Base-by-base conservation (phyloP, 2,888 invertebrate genomes). In the Himalopsyche japonica region DNA sequence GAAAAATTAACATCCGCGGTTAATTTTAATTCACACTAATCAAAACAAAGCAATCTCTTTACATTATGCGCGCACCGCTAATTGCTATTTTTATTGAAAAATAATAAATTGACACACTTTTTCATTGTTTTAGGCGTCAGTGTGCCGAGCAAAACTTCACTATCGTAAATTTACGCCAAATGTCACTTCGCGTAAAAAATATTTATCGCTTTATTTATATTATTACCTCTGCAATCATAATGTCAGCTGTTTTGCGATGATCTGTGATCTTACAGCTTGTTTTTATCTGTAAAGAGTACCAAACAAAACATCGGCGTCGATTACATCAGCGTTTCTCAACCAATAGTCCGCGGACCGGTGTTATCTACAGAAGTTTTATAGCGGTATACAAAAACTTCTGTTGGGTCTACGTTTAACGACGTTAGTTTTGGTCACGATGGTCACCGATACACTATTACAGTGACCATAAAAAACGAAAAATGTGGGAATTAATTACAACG, bases 1-100 rank as follows among this genome's bases (percentile, higher is more conserved):
- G 76, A 57, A 82, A 82, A 43, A 79, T 79, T 48, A 78, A 70
- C 76, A 57, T 57, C 57, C 57, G 20, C 24, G 24, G 57, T 57
- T 57, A 20, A 24, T 57, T 57, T 57, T 20, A 57, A 20, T 57
- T 20, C 57, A 57, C 57, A 57, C n/a, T 57, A 20, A 57, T 57
- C 57, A 57, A 57, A 57, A n/a, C 20, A 57, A 57, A 57, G 57
- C 57, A 57, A 57, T 57, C 57, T 57, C 24, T 57, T 57, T 10
- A 57, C 57, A 57, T 57, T 57, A n/a, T 57, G 57, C 57, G 49
- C n/a, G 57, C 57, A 57, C 20, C 24, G 24, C 24, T 57, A 57
- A 57, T 57, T 57, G 24, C 49, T 24, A 15, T 20, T 57, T 24
- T 57, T 24, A 57, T 57, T 57, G 57, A 57, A 57, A 57, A 20